phyloP scores from a whole-genome alignment of 2,888 invertebrate species.

The Dicyrtoma fusca region DNA sequence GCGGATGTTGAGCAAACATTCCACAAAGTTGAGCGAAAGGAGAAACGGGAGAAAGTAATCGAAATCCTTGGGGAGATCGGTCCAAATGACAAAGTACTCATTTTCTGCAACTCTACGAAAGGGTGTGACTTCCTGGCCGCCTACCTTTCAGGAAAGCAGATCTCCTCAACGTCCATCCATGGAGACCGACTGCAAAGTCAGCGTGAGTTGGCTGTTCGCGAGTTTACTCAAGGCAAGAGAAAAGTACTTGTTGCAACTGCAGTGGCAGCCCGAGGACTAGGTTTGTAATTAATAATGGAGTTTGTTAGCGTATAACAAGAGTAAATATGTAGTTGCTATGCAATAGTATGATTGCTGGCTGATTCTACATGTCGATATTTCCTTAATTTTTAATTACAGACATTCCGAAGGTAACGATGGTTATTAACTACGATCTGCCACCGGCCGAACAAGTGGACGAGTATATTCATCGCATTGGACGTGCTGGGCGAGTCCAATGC shows the following conservation, averaged over 20 bases:
- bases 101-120: slow-evolving; percentile 82
- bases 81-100: slow-evolving; percentile 65
- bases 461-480: slow-evolving; percentile 64
- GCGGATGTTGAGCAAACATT: slow-evolving; percentile 84
- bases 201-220: slow-evolving; percentile 72
- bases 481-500: slow-evolving; percentile 63
- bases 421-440: slow-evolving; percentile 63
- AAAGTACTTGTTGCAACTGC: slow-evolving; percentile 90
- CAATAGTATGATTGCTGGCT: too few relatives aligned
- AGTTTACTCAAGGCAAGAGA: slow-evolving; percentile 78
- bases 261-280: slow-evolving; percentile 89
- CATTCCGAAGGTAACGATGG: slow-evolving; percentile 75
- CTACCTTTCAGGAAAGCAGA: background rate
- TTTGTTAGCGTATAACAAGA: too few relatives aligned
- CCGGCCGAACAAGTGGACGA: slow-evolving; percentile 61
- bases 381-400: too few relatives aligned
- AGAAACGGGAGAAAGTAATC: slow-evolving; percentile 75
- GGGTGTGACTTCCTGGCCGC: slow-evolving; percentile 5
- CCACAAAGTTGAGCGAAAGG: slow-evolving; percentile 69
- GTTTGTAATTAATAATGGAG: too few relatives aligned
- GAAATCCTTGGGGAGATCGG: slow-evolving; percentile 72
- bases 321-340: too few relatives aligned
- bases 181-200: slow-evolving; percentile 62
- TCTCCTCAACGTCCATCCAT: slow-evolving; percentile 55
- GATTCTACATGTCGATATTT: too few relatives aligned